phyloP scores from a whole-genome alignment of 2,888 invertebrate genomes.

The Venusia cambrica region DNA sequence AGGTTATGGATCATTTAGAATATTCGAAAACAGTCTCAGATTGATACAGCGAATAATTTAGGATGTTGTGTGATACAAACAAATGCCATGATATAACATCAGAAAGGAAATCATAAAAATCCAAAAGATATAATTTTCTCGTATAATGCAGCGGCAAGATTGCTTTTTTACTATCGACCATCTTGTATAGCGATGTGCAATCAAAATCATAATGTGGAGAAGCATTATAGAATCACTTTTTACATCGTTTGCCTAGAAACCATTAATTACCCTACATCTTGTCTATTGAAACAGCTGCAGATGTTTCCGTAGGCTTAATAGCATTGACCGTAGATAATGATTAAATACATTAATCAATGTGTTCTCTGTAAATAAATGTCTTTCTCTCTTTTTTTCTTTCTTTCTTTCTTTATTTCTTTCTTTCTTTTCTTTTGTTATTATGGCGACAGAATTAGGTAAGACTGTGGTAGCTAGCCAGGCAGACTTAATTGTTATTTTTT shows the following conservation, averaged over 20 bases:
- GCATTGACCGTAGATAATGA: neutral
- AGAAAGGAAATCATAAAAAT: conserved; percentile 39
- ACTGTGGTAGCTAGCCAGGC: no score
- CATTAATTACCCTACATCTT: conserved; percentile 15
- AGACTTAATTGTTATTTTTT: no score
- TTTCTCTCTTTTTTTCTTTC: no score
- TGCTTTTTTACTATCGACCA: conserved; percentile 11
- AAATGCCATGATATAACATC: conserved; percentile 25
- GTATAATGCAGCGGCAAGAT: conserved; percentile 28
- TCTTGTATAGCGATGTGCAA: conserved; percentile 30
- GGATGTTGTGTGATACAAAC: conserved; percentile 9
- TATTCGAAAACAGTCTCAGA: no score
- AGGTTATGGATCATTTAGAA: no score
- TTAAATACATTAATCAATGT: no score
- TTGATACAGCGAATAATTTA: conserved; percentile 5
- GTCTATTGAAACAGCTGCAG: conserved; percentile 12
- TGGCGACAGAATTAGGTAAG: no score
- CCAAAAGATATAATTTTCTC: conserved; percentile 35
- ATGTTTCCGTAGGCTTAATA: conserved; percentile 3
- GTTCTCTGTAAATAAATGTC: no score
- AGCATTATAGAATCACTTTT: conserved; percentile 21
- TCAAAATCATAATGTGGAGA: conserved; percentile 18
- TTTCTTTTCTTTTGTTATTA: no score
- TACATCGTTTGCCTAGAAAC: conserved; percentile 16
- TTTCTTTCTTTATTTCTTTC: no score